Evolutionary conservation across 2,888 invertebrate genomes (phyloP).

Genomic region (Ophraella communa): DNA sequence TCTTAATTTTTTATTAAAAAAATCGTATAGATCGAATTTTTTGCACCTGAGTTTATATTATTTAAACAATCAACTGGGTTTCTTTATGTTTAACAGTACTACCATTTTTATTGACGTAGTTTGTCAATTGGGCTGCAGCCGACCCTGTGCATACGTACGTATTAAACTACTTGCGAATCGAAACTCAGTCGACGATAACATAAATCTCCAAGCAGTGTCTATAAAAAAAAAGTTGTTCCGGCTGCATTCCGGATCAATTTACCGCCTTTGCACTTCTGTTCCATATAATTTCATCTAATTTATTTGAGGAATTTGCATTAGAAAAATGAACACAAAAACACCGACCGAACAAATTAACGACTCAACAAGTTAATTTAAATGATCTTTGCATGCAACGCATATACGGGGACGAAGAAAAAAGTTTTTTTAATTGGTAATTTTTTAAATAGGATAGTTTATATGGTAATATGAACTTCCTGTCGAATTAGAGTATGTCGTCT

Average conservation of each 20-base stretch:
- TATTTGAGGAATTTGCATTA: conserved; percentile 25
- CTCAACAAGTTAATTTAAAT: conserved; percentile 29
- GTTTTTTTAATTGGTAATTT: background rate
- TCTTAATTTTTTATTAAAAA: no score
- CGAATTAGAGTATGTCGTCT: no score
- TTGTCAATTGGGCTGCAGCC: background rate
- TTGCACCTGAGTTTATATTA: no score
- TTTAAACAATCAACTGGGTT: no score
- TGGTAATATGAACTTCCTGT: no score
- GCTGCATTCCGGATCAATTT: conserved; percentile 25
- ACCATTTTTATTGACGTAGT: no score
- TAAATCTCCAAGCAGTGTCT: conserved; percentile 3
- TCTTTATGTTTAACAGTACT: no score
- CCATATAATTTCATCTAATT: conserved; percentile 29
- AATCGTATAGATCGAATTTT: no score
- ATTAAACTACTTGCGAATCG: background rate
- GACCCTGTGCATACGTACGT: background rate
- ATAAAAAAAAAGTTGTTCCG: conserved; percentile 10
- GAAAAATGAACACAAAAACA: conserved; percentile 25
- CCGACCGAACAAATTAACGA: conserved; percentile 20
- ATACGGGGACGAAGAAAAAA: conserved; percentile 10
- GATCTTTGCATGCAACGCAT: conserved; percentile 19
- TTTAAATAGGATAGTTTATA: no score
- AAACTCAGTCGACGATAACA: conserved; percentile 15
- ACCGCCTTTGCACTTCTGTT: conserved; percentile 24